Evolutionary conservation across 2,113 vertebrate genomes (phyloP), one percentile per base, ranked within the genome.

Genomic region (Seriola dumerili): DNA sequence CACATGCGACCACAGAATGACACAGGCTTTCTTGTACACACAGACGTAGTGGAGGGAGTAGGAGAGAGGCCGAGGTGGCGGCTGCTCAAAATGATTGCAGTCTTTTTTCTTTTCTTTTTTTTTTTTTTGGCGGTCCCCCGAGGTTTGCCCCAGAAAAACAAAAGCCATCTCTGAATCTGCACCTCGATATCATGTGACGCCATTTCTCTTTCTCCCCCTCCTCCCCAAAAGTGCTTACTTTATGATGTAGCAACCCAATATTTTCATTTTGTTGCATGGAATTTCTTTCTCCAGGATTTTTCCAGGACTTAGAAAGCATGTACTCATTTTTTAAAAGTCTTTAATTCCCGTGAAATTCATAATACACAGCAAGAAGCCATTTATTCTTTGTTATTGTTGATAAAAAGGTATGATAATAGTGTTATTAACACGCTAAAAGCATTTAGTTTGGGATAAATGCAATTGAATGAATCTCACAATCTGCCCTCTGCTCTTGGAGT

Each of bases 61-160:
- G 46, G 23, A 77, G 73, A 44, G 59, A 75, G 66, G 61, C 66
- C 44, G 48, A 81, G 81, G 32, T 54, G 46, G 64, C 32, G 61
- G 44, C 65, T 68, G 79, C 81, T 85, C 76, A 68, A 9, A 88
- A 80, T 78, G 72, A 78, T 58, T 84, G 72, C 72, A 74, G 66
- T 14, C 52, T 64, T 19, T 46, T 66, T 65, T 36, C 23, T 64
- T 42, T 8, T 42, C 23, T 58, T 64, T 19, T 46, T 66, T 65
- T 36, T 8, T 42, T 8, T 42, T 2, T 11, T 1, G 8, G 77
- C 21, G 67, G 61, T 83, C 83, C 88, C 83, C 19, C 0, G 80
- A 82, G 90, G 64, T 89, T 90, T 76, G 83, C 81, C 91, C 91
- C 88, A 93, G 89, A 93, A 92, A 93, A 93, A 91, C 88, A 91